These are phyloP conservation scores for Galaxias olidus DNA, from an alignment of 2,797 vertebrate genomes.

Conservation along the genomic window DNA sequence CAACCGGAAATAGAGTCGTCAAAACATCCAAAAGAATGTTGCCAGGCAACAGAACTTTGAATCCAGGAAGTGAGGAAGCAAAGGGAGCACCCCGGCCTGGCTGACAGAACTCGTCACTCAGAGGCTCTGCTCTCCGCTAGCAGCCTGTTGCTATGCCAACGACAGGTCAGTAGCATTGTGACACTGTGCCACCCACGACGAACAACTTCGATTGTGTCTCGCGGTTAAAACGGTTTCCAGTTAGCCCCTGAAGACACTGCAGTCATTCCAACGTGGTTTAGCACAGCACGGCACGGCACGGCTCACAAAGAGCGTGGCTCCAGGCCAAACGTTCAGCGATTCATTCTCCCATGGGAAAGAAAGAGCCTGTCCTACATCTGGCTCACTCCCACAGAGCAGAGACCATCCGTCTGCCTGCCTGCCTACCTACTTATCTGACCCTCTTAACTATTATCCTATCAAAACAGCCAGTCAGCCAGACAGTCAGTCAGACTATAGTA, in stretches of 20 bases:
- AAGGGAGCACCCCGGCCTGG: no score
- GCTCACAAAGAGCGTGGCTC: conserved; percentile 3
- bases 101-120: no score
- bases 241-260: background rate
- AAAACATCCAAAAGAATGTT: no score
- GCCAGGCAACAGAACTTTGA: no score
- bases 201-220: no score
- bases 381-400: conserved; percentile 36
- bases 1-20: no score
- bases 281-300: background rate
- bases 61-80: no score
- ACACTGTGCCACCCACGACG: background rate
- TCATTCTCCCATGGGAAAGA: conserved; percentile 19
- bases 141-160: conserved; percentile 19
- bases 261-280: background rate
- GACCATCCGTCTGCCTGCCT: background rate
- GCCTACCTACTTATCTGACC: background rate
- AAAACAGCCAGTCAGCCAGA: background rate
- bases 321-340: conserved; percentile 3
- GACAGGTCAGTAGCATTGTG: background rate
- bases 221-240: conserved; percentile 5
- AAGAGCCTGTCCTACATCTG: conserved; percentile 37
- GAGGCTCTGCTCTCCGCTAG: background rate
- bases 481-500: background rate
- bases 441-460: background rate